Evolutionary conservation across 2,113 vertebrate genomes (phyloP), one percentile per base, ranked within the genome.

Genomic region (Phalacrocorax pelagicus): DNA sequence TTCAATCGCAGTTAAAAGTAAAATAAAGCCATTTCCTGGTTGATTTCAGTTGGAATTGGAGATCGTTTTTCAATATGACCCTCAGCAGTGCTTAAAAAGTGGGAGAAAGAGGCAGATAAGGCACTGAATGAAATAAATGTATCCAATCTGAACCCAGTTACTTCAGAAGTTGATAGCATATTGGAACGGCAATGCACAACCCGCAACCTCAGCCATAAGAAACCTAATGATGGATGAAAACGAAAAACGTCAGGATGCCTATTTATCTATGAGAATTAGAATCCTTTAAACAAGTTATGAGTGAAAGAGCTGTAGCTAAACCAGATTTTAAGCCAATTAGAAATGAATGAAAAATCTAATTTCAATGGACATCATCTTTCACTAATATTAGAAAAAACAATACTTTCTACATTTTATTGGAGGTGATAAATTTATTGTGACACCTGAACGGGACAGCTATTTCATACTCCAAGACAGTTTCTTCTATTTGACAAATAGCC

Each of bases 21-120:
- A 98, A 98, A 98, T 96, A 98, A 98, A 98, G 97, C 94, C 90
- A 98, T 98, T 98, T 98, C 97, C 96, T 85, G 91, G 93, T 97
- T 98, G 98, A 98, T 98, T 98, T 97, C 97, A 95, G 97, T 95
- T 96, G 95, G 89, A 98, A 97, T 97, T 97, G 94, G 94, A 97
- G 91, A 96, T 94, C 83, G 92, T 94, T 98, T 97, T 98, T 96
- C 96, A 96, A 95, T 97, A 88, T 97, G 97, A 97, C 97, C 97
- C 95, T 95, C 77, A 5, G 80, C 94, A 95, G 96, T 83, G 61
- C 96, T 98, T 97, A 95, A 97, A 97, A 97, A 96, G 94, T 96
- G 86, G 80, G 69, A 92, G 78, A 77, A 86, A 90, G 91, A 94
- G 94, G 82, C 80, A 97, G 97, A 96, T 96, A 96, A 96, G 90